Base-by-base conservation (phyloP, 2,888 invertebrate genomes). In the Thymelicus acteon region DNA sequence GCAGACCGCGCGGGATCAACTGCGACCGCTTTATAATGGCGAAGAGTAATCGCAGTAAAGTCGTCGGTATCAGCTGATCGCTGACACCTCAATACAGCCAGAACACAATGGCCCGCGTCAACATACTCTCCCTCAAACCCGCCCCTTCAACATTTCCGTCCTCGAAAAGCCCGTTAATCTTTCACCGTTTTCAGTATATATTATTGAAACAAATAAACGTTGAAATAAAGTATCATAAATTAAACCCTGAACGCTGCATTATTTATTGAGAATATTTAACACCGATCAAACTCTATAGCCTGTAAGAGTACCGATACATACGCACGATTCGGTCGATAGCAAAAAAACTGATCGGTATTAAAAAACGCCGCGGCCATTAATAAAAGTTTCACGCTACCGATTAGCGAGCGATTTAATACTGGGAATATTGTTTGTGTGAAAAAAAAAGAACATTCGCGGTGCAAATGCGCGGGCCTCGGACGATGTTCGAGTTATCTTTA, bases 401-500 rank as follows among this genome's bases (percentile, higher is more conserved):
- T 84, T 84, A 82, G 82, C 79, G 77, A 72, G 72, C 78, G 79
- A 78, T 81, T 81, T 80, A 80, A 82, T 80, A 79, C 78, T 78
- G 80, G 78, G 80, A 80, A 81, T 83, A 83, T 82, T 82, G 82
- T 79, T 78, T 75, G 72, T 72, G 77, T 77, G 79, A 82, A 85
- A 85, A 85, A 85, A 19, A 89, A 89, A 78, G 78, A 78, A 72
- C 62, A 47, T 83, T 83, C 82, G 79, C 79, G 80, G 80, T 77
- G 77, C 81, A 81, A 83, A 83, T 84, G 78, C 75, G 71, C 76
- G 68, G 74, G 78, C 76, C 73, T 75, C 79, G 76, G 72, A 75
- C 78, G 80, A 76, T 77, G 80, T 82, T 73, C 80, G 82, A 79
- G 87, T 86, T 86, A 90, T 89, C 89, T 94, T 92, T 90, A 92